Conservation (phyloP, 2,113 vertebrate genomes). For the Pteropus alecto region DNA sequence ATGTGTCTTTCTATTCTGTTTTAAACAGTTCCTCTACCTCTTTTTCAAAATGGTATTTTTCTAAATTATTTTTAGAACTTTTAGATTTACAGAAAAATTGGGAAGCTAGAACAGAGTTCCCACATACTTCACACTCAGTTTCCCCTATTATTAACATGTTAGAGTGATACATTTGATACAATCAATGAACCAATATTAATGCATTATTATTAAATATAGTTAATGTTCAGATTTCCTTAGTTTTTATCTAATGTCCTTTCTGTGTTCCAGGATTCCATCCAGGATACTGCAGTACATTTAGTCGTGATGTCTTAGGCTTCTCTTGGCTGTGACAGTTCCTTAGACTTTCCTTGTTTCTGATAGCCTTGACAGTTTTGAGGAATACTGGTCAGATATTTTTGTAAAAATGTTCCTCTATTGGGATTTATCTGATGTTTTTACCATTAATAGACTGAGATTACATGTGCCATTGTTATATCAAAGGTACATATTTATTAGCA, state of each 20-base stretch:
- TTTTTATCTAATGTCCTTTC: not conserved
- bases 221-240: not conserved
- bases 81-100: not conserved
- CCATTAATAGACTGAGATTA: not conserved
- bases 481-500: not conserved
- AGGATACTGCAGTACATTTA: not conserved
- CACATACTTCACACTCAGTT: not conserved
- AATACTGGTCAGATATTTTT: not conserved
- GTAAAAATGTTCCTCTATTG: not conserved
- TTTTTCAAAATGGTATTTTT: conserved; percentile 17
- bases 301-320: not conserved
- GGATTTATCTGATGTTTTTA: not conserved
- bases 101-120: not conserved
- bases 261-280: conserved; percentile 1
- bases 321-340: not conserved
- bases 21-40: not conserved
- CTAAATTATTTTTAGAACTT: conserved; percentile 23
- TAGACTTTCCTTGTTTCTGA: not conserved
- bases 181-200: not conserved
- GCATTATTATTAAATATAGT: not conserved
- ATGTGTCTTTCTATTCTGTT: not conserved
- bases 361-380: not conserved
- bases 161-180: not conserved
- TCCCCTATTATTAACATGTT: not conserved
- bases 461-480: not conserved